phyloP scores from a whole-genome alignment of 2,888 invertebrate genomes.

The Marronus borbonicus region DNA sequence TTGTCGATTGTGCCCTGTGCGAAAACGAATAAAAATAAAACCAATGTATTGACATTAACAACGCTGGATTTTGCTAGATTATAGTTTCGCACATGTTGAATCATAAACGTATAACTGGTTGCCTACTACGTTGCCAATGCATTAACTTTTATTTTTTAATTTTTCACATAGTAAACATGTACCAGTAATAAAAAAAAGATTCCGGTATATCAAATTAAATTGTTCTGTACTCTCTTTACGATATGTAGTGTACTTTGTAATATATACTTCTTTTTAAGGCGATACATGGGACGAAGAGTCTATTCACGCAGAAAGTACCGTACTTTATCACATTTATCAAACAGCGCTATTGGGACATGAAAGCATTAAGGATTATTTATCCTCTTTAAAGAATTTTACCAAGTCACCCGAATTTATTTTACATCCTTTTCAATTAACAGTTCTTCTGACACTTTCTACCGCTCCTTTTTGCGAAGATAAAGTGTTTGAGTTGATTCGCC shows the following conservation, averaged over 20 bases:
- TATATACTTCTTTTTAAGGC: constrained; percentile 63
- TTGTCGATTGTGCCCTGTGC: too few species aligned
- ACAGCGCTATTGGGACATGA: constrained; percentile 69
- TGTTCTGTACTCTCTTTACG: not conserved
- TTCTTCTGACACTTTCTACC: constrained; percentile 71
- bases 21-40: too few species aligned
- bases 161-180: too few species aligned
- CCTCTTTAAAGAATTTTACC: constrained; percentile 70
- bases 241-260: too few species aligned
- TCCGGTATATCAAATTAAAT: too few species aligned
- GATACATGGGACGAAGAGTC: constrained; percentile 71
- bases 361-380: constrained; percentile 70
- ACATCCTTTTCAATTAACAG: constrained; percentile 77
- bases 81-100: too few species aligned
- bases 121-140: too few species aligned
- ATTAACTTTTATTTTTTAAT: too few species aligned
- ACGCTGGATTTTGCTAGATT: too few species aligned
- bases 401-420: constrained; percentile 75
- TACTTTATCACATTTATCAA: constrained; percentile 74
- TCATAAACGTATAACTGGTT: too few species aligned
- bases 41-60: too few species aligned
- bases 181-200: too few species aligned
- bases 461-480: constrained; percentile 70
- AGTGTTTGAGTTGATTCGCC: constrained; percentile 68
- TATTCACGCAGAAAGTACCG: constrained; percentile 76